Percentiles rank a stretch among this genome's conserved stretches.
Evolutionary conservation across 2,888 invertebrate genomes (phyloP).

Genomic region (Rhingia rostrata): DNA sequence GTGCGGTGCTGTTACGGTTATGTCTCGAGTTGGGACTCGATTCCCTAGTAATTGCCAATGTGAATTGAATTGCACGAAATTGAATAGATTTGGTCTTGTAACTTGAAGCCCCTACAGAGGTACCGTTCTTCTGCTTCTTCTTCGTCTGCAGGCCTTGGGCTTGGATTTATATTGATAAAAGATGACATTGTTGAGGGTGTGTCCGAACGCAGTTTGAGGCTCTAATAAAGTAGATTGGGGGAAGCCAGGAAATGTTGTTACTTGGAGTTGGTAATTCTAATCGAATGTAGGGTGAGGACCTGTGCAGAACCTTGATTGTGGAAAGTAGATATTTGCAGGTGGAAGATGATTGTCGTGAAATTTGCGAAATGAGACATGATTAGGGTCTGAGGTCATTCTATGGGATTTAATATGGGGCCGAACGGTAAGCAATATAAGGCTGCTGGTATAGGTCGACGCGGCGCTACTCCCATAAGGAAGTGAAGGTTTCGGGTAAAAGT

Average conservation of each 20-base stretch:
- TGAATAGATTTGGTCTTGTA: slow-evolving; percentile 54
- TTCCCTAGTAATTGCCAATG: slow-evolving; percentile 28
- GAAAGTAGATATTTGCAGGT: slow-evolving; percentile 4
- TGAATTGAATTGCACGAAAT: slow-evolving; percentile 68
- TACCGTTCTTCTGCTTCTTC: slow-evolving; percentile 56
- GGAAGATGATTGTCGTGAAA: slow-evolving; percentile 19
- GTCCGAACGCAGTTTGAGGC: slow-evolving; percentile 53
- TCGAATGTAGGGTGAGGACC: slow-evolving; percentile 30
- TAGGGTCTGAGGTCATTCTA: not conserved
- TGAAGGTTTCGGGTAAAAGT: too few relatives aligned
- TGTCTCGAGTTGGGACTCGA: slow-evolving; percentile 26
- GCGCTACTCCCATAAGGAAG: too few relatives aligned
- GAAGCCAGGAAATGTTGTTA: slow-evolving; percentile 45
- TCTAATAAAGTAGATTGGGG: slow-evolving; percentile 39
- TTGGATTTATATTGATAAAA: slow-evolving; percentile 69
- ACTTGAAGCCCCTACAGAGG: slow-evolving; percentile 25
- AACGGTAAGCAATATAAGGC: too few relatives aligned
- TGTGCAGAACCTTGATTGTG: slow-evolving; percentile 11
- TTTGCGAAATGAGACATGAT: slow-evolving; percentile 5
- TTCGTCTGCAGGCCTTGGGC: slow-evolving; percentile 3
- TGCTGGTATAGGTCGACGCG: too few relatives aligned
- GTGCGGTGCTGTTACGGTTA: slow-evolving; percentile 70
- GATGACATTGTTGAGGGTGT: slow-evolving; percentile 71
- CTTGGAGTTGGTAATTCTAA: not conserved
- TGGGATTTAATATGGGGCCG: not conserved